phyloP scores from a whole-genome alignment of 2,797 vertebrate genomes.

The Lacerta agilis region DNA sequence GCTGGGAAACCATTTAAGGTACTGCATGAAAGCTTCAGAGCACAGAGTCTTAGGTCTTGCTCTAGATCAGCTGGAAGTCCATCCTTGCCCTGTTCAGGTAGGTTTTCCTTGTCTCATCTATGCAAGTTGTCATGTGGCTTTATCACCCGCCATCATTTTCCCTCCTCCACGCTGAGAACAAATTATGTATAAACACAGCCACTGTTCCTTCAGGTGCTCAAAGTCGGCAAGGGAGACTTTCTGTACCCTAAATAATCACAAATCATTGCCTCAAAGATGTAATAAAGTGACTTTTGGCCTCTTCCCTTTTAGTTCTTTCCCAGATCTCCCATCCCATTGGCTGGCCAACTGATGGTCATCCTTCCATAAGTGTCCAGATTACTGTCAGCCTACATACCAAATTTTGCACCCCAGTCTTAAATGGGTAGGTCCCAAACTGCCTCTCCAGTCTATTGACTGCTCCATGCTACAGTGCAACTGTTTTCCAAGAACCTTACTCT shows the following conservation, averaged over 20 bases:
- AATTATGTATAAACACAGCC: background rate
- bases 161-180: too few species aligned
- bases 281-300: background rate
- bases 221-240: background rate
- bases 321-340: background rate
- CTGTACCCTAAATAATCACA: background rate
- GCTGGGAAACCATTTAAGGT: too few species aligned
- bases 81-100: background rate
- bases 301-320: background rate
- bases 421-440: background rate
- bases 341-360: background rate
- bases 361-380: background rate
- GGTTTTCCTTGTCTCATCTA: background rate
- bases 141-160: background rate
- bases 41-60: too few species aligned
- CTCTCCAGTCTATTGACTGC: background rate
- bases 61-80: background rate
- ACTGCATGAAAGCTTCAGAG: too few species aligned
- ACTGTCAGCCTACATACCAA: background rate
- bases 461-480: background rate
- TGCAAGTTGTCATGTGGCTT: background rate
- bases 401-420: background rate
- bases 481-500: background rate
- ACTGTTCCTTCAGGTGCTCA: background rate
- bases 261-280: background rate